A percentile compares a stretch with the other conserved stretches of the same genome.
phyloP scores from a whole-genome alignment of 1,140 invertebrate genomes.

The Stratiolaelaps scimitus region DNA sequence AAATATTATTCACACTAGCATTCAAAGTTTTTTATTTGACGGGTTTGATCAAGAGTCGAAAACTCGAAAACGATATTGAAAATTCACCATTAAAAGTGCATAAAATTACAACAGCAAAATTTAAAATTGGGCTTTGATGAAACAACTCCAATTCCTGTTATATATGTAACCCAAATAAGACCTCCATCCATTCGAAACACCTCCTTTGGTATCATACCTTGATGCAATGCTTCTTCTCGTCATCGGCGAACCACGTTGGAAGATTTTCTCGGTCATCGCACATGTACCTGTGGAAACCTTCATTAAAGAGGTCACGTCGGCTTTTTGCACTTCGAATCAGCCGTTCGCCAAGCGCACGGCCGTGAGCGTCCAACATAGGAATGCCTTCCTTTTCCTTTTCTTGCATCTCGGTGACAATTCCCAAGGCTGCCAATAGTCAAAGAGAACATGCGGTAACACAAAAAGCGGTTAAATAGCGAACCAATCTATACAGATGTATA shows the following conservation, averaged over 20 bases:
- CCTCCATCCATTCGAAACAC: too few species aligned
- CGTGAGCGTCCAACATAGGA: constrained; percentile 55
- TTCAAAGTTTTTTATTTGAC: too few species aligned
- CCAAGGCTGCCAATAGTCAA: constrained; percentile 30
- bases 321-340: constrained; percentile 70
- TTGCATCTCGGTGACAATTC: constrained; percentile 5
- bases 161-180: too few species aligned
- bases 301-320: constrained; percentile 69
- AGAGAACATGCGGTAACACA: neutral
- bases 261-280: constrained; percentile 70
- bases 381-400: constrained; percentile 41
- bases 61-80: too few species aligned
- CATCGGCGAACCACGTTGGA: constrained; percentile 89
- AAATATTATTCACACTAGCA: too few species aligned
- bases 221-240: constrained; percentile 79
- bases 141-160: too few species aligned
- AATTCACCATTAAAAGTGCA: too few species aligned
- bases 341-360: constrained; percentile 70
- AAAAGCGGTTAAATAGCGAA: neutral
- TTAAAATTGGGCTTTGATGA: too few species aligned
- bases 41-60: too few species aligned
- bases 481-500: neutral
- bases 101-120: too few species aligned
- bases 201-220: constrained; percentile 34
- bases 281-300: constrained; percentile 75